These are phyloP conservation scores for Cataglyphis altisquamis DNA, from an alignment of 2,888 invertebrate species.

Conservation along the genomic window DNA sequence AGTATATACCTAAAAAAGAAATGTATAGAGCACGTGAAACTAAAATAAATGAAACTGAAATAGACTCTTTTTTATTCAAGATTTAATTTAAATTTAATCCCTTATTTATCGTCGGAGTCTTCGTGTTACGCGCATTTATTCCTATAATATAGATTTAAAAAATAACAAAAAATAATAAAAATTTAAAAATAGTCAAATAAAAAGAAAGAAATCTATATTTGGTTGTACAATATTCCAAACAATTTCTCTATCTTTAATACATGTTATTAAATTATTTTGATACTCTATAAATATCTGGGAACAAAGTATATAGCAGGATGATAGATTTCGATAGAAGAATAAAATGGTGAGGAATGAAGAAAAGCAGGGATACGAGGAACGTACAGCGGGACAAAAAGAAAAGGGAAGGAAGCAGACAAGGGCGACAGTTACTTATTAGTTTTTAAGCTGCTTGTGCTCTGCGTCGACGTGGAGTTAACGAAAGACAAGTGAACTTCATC, in stretches of 20 bases:
- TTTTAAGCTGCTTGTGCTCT: conserved; percentile 66
- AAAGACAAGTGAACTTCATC: conserved; percentile 59
- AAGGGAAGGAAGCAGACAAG: conserved; percentile 7
- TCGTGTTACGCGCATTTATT: background rate
- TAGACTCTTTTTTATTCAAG: background rate
- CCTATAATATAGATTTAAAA: background rate
- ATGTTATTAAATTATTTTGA: background rate
- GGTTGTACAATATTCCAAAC: background rate
- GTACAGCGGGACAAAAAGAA: conserved; percentile 20
- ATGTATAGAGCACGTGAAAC: background rate
- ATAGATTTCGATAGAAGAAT: conserved; percentile 16
- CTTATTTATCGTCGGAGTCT: background rate
- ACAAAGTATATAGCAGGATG: background rate
- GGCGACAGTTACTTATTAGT: conserved; percentile 72
- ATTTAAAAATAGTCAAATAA: background rate
- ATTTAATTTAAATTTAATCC: conserved; percentile 11
- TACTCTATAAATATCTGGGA: background rate
- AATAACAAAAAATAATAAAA: background rate
- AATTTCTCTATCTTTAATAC: background rate
- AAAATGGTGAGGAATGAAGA: background rate
- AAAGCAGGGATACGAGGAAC: background rate
- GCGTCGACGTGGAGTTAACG: conserved; percentile 59
- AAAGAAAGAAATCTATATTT: background rate
- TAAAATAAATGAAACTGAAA: conserved; percentile 14
- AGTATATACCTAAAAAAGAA: conserved; percentile 13